Percentiles rank a stretch among this genome's conserved stretches.
phyloP scores from a whole-genome alignment of 2,888 invertebrate genomes.

The Andrena hattorfiana region DNA sequence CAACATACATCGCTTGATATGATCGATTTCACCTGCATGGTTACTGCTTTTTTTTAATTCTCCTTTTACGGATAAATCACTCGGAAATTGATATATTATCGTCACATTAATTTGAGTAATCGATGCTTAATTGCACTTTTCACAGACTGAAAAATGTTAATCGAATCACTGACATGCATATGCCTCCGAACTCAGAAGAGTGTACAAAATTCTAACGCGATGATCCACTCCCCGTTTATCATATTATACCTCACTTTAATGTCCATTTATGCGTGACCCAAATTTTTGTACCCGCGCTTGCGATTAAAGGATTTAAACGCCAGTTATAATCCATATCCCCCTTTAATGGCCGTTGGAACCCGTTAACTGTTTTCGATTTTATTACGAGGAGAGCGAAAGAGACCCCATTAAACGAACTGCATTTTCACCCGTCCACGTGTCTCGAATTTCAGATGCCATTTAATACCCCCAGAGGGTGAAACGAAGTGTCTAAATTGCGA shows the following conservation, averaged over 20 bases:
- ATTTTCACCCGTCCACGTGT: not conserved
- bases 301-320: slow-evolving; percentile 28
- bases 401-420: not conserved
- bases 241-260: slow-evolving; percentile 24
- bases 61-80: no score
- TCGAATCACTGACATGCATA: not conserved
- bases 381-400: not conserved
- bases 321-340: slow-evolving; percentile 12
- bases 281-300: not conserved
- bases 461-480: not conserved
- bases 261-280: slow-evolving; percentile 14
- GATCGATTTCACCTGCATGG: no score
- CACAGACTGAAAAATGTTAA: no score
- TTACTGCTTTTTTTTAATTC: no score
- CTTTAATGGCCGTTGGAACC: slow-evolving; percentile 10
- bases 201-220: not conserved
- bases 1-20: no score
- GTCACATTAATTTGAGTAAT: no score
- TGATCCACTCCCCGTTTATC: slow-evolving; percentile 18
- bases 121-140: no score
- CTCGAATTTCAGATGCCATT: not conserved
- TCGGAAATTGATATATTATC: no score
- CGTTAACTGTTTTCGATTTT: slow-evolving; percentile 23
- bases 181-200: not conserved
- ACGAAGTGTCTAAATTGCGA: not conserved